Conservation (phyloP, 2,888 invertebrate species). For the Hirudinaria manillensis region DNA sequence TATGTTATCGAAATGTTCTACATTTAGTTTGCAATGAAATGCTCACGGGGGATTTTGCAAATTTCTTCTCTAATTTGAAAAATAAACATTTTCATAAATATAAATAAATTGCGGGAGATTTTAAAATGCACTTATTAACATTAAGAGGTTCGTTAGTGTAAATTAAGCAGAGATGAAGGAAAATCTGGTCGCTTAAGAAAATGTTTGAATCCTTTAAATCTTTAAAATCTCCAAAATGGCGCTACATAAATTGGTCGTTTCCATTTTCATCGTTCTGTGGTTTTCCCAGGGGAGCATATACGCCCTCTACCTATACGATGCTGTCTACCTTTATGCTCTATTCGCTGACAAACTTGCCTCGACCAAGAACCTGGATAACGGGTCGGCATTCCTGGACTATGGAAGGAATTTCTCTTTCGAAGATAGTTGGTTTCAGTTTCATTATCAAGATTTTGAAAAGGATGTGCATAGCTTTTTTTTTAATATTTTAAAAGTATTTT, state of each 20-base stretch:
- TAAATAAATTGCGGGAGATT: no score
- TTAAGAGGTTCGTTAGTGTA: no score
- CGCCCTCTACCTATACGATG: constrained; percentile 32
- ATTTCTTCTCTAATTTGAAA: no score
- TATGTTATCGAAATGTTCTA: no score
- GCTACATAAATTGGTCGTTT: no score
- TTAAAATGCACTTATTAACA: no score
- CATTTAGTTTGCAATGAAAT: no score
- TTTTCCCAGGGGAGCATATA: constrained; percentile 29
- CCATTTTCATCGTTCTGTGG: not conserved
- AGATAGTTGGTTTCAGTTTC: constrained; percentile 14
- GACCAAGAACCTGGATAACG: constrained; percentile 16
- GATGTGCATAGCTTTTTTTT: no score
- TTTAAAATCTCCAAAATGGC: not conserved
- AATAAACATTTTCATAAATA: no score
- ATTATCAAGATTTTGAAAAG: not conserved
- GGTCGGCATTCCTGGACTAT: constrained; percentile 18
- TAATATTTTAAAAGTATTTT: no score
- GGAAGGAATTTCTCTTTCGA: constrained; percentile 26
- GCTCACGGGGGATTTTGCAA: no score
- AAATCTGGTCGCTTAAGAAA: not conserved
- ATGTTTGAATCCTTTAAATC: not conserved
- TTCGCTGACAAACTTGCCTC: constrained; percentile 27
- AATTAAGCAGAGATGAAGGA: not conserved
- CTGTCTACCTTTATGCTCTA: constrained; percentile 29